Evolutionary conservation across 2,113 vertebrate species (phyloP).

Genomic region (Poeciliopsis turrubarensis): DNA sequence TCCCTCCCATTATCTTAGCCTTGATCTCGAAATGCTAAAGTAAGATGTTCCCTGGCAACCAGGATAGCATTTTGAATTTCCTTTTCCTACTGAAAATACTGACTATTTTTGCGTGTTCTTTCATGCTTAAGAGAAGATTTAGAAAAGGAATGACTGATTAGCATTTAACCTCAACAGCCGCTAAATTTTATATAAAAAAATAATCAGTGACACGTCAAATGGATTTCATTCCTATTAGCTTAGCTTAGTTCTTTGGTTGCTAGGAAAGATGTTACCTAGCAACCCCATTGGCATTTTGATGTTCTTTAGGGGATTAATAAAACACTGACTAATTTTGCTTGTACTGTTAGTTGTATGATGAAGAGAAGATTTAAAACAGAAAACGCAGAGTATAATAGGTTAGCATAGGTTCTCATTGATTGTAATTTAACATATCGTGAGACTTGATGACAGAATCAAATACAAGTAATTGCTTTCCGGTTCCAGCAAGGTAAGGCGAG

Average conservation of each 20-base stretch:
- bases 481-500: slow-evolving; percentile 55
- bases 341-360: background rate
- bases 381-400: background rate
- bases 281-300: slow-evolving; percentile 6
- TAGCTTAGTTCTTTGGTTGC: background rate
- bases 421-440: slow-evolving; percentile 29
- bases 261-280: background rate
- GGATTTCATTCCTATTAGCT: background rate
- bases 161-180: background rate
- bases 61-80: too few relatives aligned
- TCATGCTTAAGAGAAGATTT: too few relatives aligned
- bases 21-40: too few relatives aligned
- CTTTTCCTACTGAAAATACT: too few relatives aligned
- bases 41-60: too few relatives aligned
- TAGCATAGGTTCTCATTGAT: slow-evolving; percentile 21
- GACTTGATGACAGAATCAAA: slow-evolving; percentile 54
- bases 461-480: slow-evolving; percentile 46
- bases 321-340: slow-evolving; percentile 11
- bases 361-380: slow-evolving; percentile 10
- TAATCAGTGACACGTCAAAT: slow-evolving; percentile 6
- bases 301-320: background rate
- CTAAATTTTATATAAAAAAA: background rate
- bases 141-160: background rate
- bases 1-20: too few relatives aligned
- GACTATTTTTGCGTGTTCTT: too few relatives aligned